These are phyloP conservation scores for Onychomys leucogaster DNA, from an alignment of 2,797 vertebrate species.

Conservation along the genomic window DNA sequence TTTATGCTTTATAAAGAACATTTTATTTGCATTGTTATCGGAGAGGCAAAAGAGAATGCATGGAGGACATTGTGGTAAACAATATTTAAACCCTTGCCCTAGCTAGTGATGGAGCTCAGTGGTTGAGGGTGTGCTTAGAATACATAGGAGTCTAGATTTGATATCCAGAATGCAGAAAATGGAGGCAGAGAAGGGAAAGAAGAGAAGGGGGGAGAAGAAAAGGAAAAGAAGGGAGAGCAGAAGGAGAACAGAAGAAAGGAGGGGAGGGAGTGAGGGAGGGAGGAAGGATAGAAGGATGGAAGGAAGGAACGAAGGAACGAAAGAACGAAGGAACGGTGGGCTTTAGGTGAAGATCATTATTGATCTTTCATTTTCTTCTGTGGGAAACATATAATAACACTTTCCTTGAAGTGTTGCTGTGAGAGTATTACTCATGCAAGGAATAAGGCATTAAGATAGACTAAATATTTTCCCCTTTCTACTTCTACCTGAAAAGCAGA, in stretches of 20 bases:
- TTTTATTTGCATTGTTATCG: neutral
- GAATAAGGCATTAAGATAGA: neutral
- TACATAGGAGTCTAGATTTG: neutral
- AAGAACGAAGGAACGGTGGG: neutral
- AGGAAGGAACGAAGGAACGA: no score
- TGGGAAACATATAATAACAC: neutral
- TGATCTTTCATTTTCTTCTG: neutral
- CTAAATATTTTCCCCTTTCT: neutral
- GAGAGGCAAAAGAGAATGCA: neutral
- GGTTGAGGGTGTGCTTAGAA: neutral
- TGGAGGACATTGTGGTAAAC: neutral
- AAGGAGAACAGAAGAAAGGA: no score
- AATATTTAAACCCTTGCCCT: neutral
- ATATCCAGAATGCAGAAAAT: neutral
- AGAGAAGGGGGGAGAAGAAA: no score
- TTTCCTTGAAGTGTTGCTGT: neutral
- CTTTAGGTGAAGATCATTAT: neutral
- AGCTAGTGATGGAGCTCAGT: neutral
- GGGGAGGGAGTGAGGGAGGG: accelerated
- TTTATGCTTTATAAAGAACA: slow-evolving; percentile 17
- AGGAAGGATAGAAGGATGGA: neutral
- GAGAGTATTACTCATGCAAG: neutral
- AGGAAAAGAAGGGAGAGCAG: neutral
- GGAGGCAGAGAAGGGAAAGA: neutral
- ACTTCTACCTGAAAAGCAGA: neutral